Evolutionary conservation across 1,140 invertebrate species (phyloP).

Genomic region (Drosophila ohnishii): DNA sequence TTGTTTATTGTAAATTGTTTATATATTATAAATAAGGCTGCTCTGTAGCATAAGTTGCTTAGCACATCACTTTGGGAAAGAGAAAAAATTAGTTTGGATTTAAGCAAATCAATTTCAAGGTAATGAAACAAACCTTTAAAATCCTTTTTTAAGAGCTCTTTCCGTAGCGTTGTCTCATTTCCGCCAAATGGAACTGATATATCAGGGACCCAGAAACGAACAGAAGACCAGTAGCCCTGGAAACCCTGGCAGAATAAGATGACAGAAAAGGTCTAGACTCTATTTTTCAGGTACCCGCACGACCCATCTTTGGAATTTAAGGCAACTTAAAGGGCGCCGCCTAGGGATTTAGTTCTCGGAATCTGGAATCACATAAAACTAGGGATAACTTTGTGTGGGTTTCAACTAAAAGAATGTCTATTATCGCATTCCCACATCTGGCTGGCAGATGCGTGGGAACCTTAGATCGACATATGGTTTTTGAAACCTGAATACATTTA

Average conservation of each 20-base stretch:
- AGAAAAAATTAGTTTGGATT: background rate
- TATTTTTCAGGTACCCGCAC: conserved; percentile 30
- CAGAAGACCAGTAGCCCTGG: too few species aligned
- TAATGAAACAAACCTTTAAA: too few species aligned
- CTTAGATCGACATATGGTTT: conserved; percentile 19
- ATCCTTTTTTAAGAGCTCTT: background rate
- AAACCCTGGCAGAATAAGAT: conserved; percentile 1
- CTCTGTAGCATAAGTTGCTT: too few species aligned
- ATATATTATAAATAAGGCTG: too few species aligned
- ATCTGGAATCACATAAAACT: conserved; percentile 25
- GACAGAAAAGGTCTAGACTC: background rate
- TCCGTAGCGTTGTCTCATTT: background rate
- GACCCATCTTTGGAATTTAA: conserved; percentile 11
- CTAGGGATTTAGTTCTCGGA: conserved; percentile 20
- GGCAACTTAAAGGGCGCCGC: conserved; percentile 35
- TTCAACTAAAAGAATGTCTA: conserved; percentile 12
- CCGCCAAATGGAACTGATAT: background rate
- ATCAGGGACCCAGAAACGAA: conserved; percentile 15
- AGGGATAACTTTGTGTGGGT: conserved; percentile 16
- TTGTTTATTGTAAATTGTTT: too few species aligned
- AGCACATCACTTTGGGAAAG: background rate
- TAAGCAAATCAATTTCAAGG: background rate
- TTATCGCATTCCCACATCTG: conserved; percentile 26
- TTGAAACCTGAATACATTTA: background rate
- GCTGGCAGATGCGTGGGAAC: conserved; percentile 43